Evolutionary conservation across 2,888 invertebrate species (phyloP).

Genomic region (Agrotis segetum): DNA sequence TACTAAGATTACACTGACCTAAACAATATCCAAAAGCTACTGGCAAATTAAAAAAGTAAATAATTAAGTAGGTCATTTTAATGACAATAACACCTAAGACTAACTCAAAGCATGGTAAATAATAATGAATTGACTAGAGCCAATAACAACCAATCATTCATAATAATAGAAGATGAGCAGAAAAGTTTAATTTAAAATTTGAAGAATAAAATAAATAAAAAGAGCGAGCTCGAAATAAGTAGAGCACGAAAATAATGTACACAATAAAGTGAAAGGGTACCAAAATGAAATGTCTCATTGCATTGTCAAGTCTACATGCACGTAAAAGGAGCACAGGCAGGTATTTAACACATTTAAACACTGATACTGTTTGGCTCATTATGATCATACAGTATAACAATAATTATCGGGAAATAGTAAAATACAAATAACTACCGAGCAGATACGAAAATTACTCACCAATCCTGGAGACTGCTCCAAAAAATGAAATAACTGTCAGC

Average conservation of each 20-base stretch:
- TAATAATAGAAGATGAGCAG: conserved; percentile 14
- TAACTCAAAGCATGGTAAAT: background rate
- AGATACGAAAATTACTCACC: conserved; percentile 80
- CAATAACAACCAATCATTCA: conserved; percentile 12
- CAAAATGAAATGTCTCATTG: conserved; percentile 75
- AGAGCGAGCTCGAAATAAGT: conserved; percentile 82
- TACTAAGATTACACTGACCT: background rate
- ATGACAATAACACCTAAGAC: conserved; percentile 33
- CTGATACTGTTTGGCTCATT: conserved; percentile 39
- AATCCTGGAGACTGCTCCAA: conserved; percentile 78
- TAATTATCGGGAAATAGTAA: conserved; percentile 64
- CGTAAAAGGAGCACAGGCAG: conserved; percentile 17
- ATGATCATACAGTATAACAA: conserved; percentile 20
- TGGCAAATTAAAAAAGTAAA: conserved; percentile 10
- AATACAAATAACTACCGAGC: conserved; percentile 72
- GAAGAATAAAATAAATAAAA: conserved; percentile 61
- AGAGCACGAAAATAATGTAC: conserved; percentile 89
- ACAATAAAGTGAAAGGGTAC: conserved; percentile 90
- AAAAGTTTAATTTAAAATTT: conserved; percentile 29
- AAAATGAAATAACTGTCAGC: conserved; percentile 75
- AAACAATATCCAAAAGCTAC: background rate
- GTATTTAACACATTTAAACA: conserved; percentile 10
- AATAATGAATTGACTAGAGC: background rate
- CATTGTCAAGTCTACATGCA: conserved; percentile 50
- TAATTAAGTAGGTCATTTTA: conserved; percentile 51